phyloP scores from a whole-genome alignment of 92 coral and sea anemone species.

The Epizoanthus fatuus region DNA sequence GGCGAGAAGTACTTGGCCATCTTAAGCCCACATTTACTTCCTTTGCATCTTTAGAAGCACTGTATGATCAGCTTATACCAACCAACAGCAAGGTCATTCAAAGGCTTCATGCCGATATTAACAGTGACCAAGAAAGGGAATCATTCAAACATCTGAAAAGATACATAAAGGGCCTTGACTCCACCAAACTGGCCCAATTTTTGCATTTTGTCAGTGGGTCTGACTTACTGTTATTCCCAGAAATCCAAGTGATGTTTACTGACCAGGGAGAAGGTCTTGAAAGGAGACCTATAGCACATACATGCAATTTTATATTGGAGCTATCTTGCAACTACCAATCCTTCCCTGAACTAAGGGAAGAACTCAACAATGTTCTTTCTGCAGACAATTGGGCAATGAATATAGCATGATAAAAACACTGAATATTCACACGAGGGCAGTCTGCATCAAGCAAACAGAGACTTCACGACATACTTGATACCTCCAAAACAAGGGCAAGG shows the following conservation, averaged over 20 bases:
- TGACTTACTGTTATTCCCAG: constrained; percentile 30
- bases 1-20: constrained; percentile 12
- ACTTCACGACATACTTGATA: background rate
- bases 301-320: constrained; percentile 20
- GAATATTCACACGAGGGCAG: background rate
- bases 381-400: constrained; percentile 6
- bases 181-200: constrained; percentile 30
- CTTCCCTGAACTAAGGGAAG: constrained; percentile 29
- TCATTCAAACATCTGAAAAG: constrained; percentile 38
- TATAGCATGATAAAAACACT: constrained; percentile 2
- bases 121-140: constrained; percentile 23
- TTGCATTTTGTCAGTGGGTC: constrained; percentile 38
- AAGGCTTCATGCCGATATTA: constrained; percentile 5
- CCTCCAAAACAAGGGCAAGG: background rate
- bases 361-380: constrained; percentile 5
- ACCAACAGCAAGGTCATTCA: constrained; percentile 23
- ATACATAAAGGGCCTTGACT: constrained; percentile 38
- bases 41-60: background rate
- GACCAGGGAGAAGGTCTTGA: background rate
- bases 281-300: constrained; percentile 26
- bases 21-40: constrained; percentile 4
- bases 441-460: background rate
- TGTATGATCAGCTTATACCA: no score
- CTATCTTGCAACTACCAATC: constrained; percentile 23
- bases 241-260: constrained; percentile 31